A percentile compares a stretch with the other conserved stretches of the same genome.
Conservation (phyloP, 64 coral and sea anemone genomes). For the Stichodactyla helianthus region DNA sequence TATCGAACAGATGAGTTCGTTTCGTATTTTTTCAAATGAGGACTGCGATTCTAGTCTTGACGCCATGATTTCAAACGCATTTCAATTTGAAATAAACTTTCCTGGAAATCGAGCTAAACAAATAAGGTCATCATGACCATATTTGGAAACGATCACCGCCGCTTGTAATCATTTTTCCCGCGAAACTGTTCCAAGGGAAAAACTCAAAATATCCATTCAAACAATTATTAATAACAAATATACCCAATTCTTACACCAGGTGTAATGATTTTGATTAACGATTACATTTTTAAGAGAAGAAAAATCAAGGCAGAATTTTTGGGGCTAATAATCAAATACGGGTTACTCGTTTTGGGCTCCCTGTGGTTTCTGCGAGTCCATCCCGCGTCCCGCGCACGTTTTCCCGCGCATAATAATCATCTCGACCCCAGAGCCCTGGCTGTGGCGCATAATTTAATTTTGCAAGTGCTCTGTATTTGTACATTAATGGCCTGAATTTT, state of each 20-base stretch:
- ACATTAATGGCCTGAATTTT: neutral
- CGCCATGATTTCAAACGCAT: neutral
- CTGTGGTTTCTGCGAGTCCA: neutral
- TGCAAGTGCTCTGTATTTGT: neutral
- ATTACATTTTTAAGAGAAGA: no score
- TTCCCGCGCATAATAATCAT: neutral
- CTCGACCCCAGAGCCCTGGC: no score
- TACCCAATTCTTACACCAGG: no score
- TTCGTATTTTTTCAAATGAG: constrained; percentile 60
- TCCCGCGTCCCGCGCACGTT: neutral
- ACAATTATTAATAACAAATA: no score
- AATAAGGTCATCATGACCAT: constrained; percentile 10
- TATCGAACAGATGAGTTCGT: constrained; percentile 67
- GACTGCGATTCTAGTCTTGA: neutral
- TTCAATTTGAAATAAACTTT: neutral
- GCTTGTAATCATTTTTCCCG: neutral
- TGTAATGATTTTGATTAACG: no score
- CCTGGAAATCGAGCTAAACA: neutral
- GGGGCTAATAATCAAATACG: neutral
- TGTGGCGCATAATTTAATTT: neutral
- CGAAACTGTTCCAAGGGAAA: neutral
- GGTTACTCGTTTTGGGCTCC: neutral
- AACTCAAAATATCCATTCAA: no score
- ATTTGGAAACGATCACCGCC: neutral
- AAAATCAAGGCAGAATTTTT: neutral